Conservation (phyloP, 2,797 vertebrate genomes). For the Rousettus madagascariensis region DNA sequence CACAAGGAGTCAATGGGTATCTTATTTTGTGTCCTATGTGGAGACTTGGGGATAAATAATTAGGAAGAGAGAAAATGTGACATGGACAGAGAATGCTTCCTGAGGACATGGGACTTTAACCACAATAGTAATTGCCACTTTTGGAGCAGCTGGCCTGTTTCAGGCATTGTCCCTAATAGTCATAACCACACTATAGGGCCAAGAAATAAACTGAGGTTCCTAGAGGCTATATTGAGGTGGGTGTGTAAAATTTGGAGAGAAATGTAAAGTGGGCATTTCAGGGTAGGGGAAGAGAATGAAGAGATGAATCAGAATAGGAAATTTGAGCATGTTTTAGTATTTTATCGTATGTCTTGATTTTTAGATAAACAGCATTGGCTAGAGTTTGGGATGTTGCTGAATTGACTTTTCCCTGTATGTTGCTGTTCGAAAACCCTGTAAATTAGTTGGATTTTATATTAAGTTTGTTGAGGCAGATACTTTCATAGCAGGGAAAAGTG, state of each 20-base stretch:
- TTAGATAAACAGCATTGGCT: not conserved
- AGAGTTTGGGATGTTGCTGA: not conserved
- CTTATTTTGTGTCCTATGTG: not conserved
- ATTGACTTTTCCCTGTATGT: not conserved
- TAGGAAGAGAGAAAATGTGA: not conserved
- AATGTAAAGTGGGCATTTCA: not conserved
- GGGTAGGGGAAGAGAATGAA: not conserved
- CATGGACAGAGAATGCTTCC: not conserved
- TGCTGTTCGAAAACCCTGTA: conserved; percentile 29
- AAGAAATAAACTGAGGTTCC: not conserved
- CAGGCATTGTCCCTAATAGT: not conserved
- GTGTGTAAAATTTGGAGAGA: not conserved
- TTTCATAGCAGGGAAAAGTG: not conserved
- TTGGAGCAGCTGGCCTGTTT: not conserved
- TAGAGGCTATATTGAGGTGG: not conserved
- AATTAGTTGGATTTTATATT: not conserved
- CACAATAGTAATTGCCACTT: not conserved
- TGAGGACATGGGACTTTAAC: not conserved
- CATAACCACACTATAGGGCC: not conserved
- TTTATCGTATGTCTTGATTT: not conserved
- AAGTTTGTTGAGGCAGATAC: not conserved
- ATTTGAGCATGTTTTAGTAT: not conserved
- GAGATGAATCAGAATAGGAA: not conserved
- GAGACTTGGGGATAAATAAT: not conserved
- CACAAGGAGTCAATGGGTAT: not conserved